Evolutionary conservation across 1,140 invertebrate species (phyloP).

Genomic region (Goniozus legneri): DNA sequence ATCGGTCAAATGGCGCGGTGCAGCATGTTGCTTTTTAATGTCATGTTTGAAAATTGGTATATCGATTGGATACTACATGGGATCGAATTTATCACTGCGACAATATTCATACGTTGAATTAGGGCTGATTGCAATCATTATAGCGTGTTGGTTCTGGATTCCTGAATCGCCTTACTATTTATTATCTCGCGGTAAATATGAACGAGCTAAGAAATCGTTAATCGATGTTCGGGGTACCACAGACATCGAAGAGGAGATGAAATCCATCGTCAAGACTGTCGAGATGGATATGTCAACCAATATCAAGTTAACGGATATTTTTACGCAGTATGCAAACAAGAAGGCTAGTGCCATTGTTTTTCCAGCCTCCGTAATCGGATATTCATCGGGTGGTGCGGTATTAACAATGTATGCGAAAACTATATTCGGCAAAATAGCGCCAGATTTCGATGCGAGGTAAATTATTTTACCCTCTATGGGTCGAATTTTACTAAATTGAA

Average conservation of each 20-base stretch:
- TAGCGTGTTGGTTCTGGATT: slow-evolving; percentile 51
- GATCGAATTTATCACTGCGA: neutral
- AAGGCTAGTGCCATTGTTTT: neutral
- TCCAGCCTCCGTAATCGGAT: neutral
- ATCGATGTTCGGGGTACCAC: slow-evolving; percentile 56
- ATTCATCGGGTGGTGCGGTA: slow-evolving; percentile 60
- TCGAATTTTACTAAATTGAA: too few relatives aligned
- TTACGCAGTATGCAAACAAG: neutral
- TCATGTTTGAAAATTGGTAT: neutral
- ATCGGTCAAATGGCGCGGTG: neutral
- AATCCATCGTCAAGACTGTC: slow-evolving; percentile 59
- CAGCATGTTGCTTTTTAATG: neutral
- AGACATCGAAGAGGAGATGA: slow-evolving; percentile 60
- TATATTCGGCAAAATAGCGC: slow-evolving; percentile 63
- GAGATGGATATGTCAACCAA: slow-evolving; percentile 39
- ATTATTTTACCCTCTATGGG: too few relatives aligned
- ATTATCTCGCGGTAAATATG: slow-evolving; percentile 53
- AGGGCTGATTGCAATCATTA: neutral
- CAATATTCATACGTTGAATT: neutral
- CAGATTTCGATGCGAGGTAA: slow-evolving; percentile 43
- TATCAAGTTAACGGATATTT: neutral
- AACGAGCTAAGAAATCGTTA: slow-evolving; percentile 59
- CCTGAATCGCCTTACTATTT: slow-evolving; percentile 74
- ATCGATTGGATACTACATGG: neutral
- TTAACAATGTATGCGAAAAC: slow-evolving; percentile 68